phyloP scores from a whole-genome alignment of 2,113 vertebrate genomes.

The Gyps fulvus region DNA sequence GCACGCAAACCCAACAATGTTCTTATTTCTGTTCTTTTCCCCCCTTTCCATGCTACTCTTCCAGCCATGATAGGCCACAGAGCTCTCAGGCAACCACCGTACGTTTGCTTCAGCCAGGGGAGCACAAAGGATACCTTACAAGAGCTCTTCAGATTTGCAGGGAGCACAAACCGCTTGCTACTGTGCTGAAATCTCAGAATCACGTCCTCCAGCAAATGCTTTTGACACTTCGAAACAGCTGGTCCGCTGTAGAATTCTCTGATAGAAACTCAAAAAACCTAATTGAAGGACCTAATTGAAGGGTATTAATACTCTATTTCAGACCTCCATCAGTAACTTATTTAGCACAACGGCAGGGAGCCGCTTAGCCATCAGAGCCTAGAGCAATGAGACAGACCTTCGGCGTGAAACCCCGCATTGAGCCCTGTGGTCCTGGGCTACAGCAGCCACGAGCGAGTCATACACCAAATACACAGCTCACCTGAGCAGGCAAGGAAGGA shows the following conservation, averaged over 20 bases:
- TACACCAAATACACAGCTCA: neutral
- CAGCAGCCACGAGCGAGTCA: neutral
- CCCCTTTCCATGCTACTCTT: neutral
- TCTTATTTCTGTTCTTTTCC: neutral
- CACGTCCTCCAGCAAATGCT: neutral
- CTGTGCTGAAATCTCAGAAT: neutral
- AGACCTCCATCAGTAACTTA: neutral
- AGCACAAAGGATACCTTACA: neutral
- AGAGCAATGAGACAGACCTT: neutral
- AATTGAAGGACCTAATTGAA: neutral
- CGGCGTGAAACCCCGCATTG: rapidly evolving
- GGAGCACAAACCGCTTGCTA: neutral
- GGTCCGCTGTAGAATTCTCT: neutral
- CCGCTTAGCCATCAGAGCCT: neutral
- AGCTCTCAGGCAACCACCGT: neutral
- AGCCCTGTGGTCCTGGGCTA: rapidly evolving
- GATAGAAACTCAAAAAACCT: neutral
- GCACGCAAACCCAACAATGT: neutral
- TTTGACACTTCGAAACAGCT: neutral
- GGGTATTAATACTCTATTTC: neutral
- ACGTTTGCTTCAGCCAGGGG: neutral
- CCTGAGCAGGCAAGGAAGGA: neutral
- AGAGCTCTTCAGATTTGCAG: neutral
- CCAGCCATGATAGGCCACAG: neutral
- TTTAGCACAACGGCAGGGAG: neutral